Percentiles rank a stretch among this genome's conserved stretches.
Conservation (phyloP, 2,113 vertebrate species). For the Phodopus roborovskii region DNA sequence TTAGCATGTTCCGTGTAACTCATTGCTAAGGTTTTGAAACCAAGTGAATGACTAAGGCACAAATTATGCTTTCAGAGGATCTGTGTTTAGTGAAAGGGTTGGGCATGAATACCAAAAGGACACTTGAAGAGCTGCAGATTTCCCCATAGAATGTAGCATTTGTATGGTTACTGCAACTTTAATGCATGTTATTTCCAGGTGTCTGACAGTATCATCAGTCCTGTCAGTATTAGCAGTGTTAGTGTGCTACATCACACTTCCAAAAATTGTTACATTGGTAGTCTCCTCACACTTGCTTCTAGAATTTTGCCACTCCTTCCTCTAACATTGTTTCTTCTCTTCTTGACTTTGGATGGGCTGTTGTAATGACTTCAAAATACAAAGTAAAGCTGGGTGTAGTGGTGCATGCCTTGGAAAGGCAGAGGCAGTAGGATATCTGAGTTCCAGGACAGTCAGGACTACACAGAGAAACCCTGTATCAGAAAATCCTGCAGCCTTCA, state of each 20-base stretch:
- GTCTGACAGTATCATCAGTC: not conserved
- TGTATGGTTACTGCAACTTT: not conserved
- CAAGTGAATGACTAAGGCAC: not conserved
- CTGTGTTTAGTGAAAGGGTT: not conserved
- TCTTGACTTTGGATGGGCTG: not conserved
- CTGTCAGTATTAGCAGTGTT: not conserved
- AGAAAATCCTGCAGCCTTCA: too few relatives aligned
- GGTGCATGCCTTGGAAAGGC: not conserved
- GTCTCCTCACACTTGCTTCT: not conserved
- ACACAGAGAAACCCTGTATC: not conserved
- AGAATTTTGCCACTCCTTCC: not conserved
- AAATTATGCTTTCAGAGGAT: not conserved
- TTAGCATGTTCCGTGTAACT: not conserved
- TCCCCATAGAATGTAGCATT: not conserved
- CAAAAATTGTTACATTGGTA: not conserved
- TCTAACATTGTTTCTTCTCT: not conserved
- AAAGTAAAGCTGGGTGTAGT: not conserved
- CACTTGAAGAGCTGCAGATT: not conserved
- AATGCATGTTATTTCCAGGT: not conserved
- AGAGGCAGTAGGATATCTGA: not conserved
- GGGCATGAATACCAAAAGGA: not conserved
- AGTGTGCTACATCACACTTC: not conserved
- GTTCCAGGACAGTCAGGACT: not conserved
- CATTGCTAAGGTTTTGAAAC: constrained; percentile 9
- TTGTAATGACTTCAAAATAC: not conserved